A percentile compares a stretch with the other conserved stretches of the same genome.
These are phyloP conservation scores for Thaumatotibia leucotreta DNA, from an alignment of 1,140 invertebrate species.

Conservation along the genomic window DNA sequence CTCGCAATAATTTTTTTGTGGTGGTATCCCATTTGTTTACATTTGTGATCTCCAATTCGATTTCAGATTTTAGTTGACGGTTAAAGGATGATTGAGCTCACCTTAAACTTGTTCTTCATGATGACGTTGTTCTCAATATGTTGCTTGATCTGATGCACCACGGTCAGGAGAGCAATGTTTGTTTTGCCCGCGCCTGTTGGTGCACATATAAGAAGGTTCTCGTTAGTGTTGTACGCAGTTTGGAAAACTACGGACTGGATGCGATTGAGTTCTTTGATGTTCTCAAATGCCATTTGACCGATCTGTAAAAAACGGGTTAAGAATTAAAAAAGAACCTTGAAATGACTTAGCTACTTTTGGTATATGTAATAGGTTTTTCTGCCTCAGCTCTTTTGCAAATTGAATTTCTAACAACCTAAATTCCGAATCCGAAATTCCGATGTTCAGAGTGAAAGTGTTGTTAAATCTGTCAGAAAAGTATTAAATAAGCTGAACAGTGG, in stretches of 20 bases:
- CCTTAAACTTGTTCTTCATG: conserved; percentile 95
- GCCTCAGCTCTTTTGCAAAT: too few species aligned
- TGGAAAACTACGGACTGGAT: conserved; percentile 98
- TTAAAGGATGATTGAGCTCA: conserved; percentile 46
- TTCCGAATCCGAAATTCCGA: too few species aligned
- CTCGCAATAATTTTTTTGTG: too few species aligned
- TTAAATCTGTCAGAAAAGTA: too few species aligned
- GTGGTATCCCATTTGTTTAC: not conserved
- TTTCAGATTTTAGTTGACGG: too few species aligned
- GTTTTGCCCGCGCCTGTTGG: conserved; percentile 99
- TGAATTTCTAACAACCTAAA: too few species aligned
- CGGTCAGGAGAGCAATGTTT: conserved; percentile 96
- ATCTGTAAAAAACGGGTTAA: conserved; percentile 75
- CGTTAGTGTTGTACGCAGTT: conserved; percentile 96
- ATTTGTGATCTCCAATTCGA: too few species aligned
- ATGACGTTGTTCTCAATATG: conserved; percentile 89
- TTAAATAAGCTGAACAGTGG: too few species aligned
- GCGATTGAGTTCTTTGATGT: conserved; percentile 91
- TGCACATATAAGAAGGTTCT: conserved; percentile 97
- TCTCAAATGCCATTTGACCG: conserved; percentile 91
- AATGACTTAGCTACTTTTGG: too few species aligned
- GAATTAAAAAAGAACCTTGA: too few species aligned
- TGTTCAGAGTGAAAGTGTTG: too few species aligned
- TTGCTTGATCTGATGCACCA: conserved; percentile 93
- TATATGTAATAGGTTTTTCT: too few species aligned